A percentile compares a stretch with the other conserved stretches of the same genome.
Evolutionary conservation across 1,140 invertebrate species (phyloP).

Genomic region (Leptopilina clavipes): DNA sequence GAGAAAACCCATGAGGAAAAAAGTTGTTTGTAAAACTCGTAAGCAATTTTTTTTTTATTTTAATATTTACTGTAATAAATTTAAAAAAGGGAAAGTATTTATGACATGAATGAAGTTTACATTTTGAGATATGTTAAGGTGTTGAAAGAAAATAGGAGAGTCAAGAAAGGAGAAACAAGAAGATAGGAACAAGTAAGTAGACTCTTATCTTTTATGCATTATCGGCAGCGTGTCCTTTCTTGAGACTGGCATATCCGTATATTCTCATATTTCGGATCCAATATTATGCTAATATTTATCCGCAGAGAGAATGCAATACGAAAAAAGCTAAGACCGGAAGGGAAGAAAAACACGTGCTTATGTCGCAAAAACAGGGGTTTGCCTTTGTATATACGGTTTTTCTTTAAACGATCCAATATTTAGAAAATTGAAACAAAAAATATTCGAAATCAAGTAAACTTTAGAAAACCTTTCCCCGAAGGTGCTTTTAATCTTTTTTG

Average conservation of each 20-base stretch:
- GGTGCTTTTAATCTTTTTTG: too few relatives aligned
- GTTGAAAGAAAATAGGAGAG: neutral
- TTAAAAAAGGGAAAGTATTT: neutral
- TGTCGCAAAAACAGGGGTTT: slow-evolving; percentile 13
- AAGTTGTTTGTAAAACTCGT: too few relatives aligned
- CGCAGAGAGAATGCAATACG: slow-evolving; percentile 7
- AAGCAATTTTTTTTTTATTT: too few relatives aligned
- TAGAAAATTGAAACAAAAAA: neutral
- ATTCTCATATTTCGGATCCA: slow-evolving; percentile 64
- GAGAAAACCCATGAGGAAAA: too few relatives aligned
- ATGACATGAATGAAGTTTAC: too few relatives aligned
- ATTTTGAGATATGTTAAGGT: neutral
- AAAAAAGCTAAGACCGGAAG: neutral
- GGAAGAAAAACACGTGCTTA: slow-evolving; percentile 24
- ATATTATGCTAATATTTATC: slow-evolving; percentile 65
- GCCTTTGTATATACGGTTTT: neutral
- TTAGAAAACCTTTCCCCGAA: too few relatives aligned
- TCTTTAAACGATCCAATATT: neutral
- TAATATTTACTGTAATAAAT: too few relatives aligned
- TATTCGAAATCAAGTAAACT: too few relatives aligned
- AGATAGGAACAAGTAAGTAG: slow-evolving; percentile 14
- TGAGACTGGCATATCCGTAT: slow-evolving; percentile 18
- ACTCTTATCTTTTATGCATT: slow-evolving; percentile 69
- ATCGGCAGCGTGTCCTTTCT: slow-evolving; percentile 50
- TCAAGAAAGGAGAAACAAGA: neutral